Evolutionary conservation across 2,888 invertebrate genomes (phyloP), one percentile per base, ranked within the genome.

Genomic region (Erpobdella octoculata): DNA sequence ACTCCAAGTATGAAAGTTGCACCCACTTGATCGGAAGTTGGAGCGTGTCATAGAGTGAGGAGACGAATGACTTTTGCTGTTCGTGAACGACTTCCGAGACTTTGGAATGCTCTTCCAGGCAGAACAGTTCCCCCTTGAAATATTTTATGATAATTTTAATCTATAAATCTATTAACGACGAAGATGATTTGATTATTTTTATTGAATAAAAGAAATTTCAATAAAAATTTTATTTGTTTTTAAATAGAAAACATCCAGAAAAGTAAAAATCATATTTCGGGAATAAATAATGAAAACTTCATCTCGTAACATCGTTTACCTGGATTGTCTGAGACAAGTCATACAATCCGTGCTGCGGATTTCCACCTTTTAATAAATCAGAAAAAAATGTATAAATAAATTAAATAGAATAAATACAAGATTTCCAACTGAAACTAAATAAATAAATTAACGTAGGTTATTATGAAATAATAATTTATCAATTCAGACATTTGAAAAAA

Each of bases 331-430:
- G 68, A 41, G 68, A 48, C 28, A 48, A 21, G 35, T 46, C 46
- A 48, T 68, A 68, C 18, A 68, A 35, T 33, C 68, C 68, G 5
- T 48, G 28, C 21, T 68, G 21, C 53, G 35, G 28, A 46, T 48
- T 25, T 48, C 35, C 48, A 68, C 46, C 68, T 68, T n/a, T n/a
- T n/a, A n/a, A n/a, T 36, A 35, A 68, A 48, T 5, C 6, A 31
- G 5, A 68, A 18, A 68, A 15, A 8, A 18, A 67, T 21, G 18
- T 28, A n/a, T 31, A n/a, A n/a, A n/a, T n/a, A n/a, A n/a, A n/a
- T n/a, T n/a, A n/a, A n/a, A n/a, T n/a, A n/a, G n/a, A n/a, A n/a
- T n/a, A n/a, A n/a, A n/a, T n/a, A n/a, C n/a, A n/a, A n/a, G n/a
- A n/a, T n/a, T n/a, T n/a, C n/a, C n/a, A n/a, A n/a, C n/a, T n/a